Evolutionary conservation across 2,113 vertebrate species (phyloP).

Genomic region (Amblyopsis rosae): DNA sequence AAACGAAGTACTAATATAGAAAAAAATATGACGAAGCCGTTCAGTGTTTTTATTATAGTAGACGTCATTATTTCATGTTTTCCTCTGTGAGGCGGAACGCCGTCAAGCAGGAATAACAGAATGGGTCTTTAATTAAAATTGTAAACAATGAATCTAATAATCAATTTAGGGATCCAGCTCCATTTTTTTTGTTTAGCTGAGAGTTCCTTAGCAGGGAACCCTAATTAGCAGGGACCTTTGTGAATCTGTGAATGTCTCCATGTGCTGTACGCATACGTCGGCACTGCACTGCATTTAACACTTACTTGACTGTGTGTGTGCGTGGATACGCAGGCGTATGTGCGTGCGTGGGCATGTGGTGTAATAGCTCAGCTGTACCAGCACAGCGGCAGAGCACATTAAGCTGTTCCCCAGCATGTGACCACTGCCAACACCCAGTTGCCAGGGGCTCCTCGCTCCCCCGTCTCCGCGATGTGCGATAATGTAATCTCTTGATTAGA

Average conservation of each 20-base stretch:
- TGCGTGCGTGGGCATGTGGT: slow-evolving; percentile 32
- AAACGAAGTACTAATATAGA: no score
- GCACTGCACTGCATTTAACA: not conserved
- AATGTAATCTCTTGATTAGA: slow-evolving; percentile 78
- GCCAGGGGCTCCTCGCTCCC: slow-evolving; percentile 50
- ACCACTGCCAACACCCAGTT: slow-evolving; percentile 49
- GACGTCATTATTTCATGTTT: no score
- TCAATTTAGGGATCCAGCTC: no score
- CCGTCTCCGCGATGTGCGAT: slow-evolving; percentile 54
- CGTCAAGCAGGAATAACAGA: no score
- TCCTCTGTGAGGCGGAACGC: no score
- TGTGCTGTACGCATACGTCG: not conserved
- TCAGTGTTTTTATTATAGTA: no score
- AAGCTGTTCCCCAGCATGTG: slow-evolving; percentile 45
- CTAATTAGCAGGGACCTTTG: not conserved
- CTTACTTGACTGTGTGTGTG: slow-evolving; percentile 15
- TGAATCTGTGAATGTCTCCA: not conserved
- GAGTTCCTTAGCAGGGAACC: no score
- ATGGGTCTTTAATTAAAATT: no score
- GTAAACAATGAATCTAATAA: no score
- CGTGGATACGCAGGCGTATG: slow-evolving; percentile 15
- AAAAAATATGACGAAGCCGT: no score
- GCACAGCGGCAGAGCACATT: slow-evolving; percentile 42
- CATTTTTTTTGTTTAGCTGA: no score
- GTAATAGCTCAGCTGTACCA: slow-evolving; percentile 36